Evolutionary conservation across 2,888 invertebrate genomes (phyloP).

Genomic region (Xanthia icteritia): DNA sequence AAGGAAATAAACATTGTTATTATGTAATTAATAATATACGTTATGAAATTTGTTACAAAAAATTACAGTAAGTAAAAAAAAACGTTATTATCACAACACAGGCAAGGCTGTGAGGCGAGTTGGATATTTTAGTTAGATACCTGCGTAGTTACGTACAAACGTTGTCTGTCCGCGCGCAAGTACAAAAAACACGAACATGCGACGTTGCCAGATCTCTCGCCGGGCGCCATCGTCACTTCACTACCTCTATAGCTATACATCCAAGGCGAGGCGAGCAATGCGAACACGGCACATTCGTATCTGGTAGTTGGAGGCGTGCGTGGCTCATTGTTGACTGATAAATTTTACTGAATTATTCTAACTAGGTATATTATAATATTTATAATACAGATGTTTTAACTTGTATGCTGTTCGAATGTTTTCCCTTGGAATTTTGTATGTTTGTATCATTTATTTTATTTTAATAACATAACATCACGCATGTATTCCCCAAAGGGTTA

Average conservation of each 20-base stretch:
- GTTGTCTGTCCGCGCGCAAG: slow-evolving; percentile 55
- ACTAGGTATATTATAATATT: not conserved
- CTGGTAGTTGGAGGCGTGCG: slow-evolving; percentile 60
- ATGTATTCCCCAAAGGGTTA: not conserved
- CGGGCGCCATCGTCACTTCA: slow-evolving; percentile 74
- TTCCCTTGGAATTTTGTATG: slow-evolving; percentile 3
- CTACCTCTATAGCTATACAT: slow-evolving; percentile 48
- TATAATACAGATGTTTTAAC: slow-evolving; percentile 14
- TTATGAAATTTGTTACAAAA: not conserved
- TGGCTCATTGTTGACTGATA: slow-evolving; percentile 69
- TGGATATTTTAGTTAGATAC: slow-evolving; percentile 49
- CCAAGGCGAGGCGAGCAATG: slow-evolving; percentile 79
- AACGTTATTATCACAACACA: slow-evolving; percentile 21
- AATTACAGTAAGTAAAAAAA: slow-evolving; percentile 5
- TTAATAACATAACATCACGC: no score
- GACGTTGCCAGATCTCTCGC: slow-evolving; percentile 76
- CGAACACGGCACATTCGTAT: slow-evolving; percentile 64
- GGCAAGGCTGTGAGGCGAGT: slow-evolving; percentile 31
- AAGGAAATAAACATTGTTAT: not conserved
- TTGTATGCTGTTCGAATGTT: no score
- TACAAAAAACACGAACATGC: slow-evolving; percentile 73
- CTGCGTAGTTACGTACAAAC: slow-evolving; percentile 55
- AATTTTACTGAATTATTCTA: slow-evolving; percentile 47
- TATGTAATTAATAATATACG: not conserved
- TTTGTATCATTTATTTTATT: not conserved